Conservation (phyloP, 2,113 vertebrate species). For the Ochotona curzoniae region DNA sequence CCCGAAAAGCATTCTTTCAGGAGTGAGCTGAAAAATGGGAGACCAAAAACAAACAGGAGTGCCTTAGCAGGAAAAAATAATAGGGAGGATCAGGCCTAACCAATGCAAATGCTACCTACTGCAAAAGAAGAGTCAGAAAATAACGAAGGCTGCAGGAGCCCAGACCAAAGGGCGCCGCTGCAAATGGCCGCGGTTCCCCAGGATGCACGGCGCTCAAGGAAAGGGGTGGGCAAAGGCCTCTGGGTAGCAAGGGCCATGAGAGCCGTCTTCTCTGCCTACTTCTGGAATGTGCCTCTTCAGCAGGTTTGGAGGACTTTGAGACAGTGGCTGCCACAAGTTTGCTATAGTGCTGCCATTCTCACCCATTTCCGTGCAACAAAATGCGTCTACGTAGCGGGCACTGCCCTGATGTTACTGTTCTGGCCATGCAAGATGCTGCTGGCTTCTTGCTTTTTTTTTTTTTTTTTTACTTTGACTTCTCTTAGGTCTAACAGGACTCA, state of each 20-base stretch:
- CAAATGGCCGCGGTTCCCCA: not conserved
- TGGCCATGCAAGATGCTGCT: not conserved
- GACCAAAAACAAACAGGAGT: not conserved
- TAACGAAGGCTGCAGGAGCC: not conserved
- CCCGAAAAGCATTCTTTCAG: not conserved
- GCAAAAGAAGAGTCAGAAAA: not conserved
- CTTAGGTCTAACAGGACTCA: not conserved
- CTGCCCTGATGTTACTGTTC: not conserved
- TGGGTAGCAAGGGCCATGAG: not conserved
- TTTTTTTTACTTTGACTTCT: not conserved
- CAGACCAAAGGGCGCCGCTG: not conserved
- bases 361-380: not conserved
- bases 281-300: not conserved
- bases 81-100: not conserved
- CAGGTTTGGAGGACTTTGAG: not conserved
- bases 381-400: not conserved
- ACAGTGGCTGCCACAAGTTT: not conserved
- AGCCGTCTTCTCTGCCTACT: not conserved
- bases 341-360: not conserved
- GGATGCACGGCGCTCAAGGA: too few relatives aligned
- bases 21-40: slow-evolving; percentile 1
- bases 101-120: not conserved
- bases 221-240: not conserved
- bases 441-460: not conserved
- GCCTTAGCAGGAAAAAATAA: not conserved